Evolutionary conservation across 2,888 invertebrate genomes (phyloP), one percentile per base, ranked within the genome.

Genomic region (Teleogryllus oceanicus): DNA sequence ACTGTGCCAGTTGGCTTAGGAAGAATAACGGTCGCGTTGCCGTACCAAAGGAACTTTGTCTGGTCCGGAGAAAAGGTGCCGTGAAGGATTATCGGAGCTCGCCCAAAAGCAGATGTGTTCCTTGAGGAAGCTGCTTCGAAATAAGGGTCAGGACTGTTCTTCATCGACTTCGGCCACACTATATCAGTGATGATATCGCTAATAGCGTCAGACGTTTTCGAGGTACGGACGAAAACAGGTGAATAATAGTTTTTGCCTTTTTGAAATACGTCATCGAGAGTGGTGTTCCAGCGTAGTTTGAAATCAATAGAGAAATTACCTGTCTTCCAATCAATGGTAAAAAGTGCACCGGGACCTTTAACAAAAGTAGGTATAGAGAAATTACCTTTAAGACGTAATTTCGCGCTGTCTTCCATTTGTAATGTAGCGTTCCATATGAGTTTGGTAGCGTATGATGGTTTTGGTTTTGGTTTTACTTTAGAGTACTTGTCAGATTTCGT

Each of bases 51-150:
- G 79, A 83, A 83, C 1, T 21, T 18, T 76, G 78, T 82, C 37
- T 80, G 79, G 62, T 82, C 82, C 4, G 80, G 78, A 16, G 83
- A 82, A 76, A 80, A 82, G 21, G 79, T 81, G 37, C 83, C 83
- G 49, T 79, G 78, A n/a, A 83, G 79, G 20, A 83, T 81, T n/a
- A 82, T 24, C 8, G 83, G 82, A 13, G 76, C 76, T 37, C 76
- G 8, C 8, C 16, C 20, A 8, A 24, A 13, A 12, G 24, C 76
- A 18, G 76, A 8, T 8, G 76, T 13, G 20, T 21, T 18, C 1
- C 20, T 10, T 76, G 24, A 16, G 4, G 76, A n/a, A n/a, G 20
- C 2, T 16, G 20, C 37, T 76, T 11, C 76, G 5, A 62, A 62
- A n/a, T 21, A 10, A 37, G 16, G 37, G 2, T 76, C 37, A 16